A percentile compares a stretch with the other conserved stretches of the same genome.
These are phyloP conservation scores for Potamilus streckersoni DNA, from an alignment of 1,140 invertebrate species.

Conservation along the genomic window DNA sequence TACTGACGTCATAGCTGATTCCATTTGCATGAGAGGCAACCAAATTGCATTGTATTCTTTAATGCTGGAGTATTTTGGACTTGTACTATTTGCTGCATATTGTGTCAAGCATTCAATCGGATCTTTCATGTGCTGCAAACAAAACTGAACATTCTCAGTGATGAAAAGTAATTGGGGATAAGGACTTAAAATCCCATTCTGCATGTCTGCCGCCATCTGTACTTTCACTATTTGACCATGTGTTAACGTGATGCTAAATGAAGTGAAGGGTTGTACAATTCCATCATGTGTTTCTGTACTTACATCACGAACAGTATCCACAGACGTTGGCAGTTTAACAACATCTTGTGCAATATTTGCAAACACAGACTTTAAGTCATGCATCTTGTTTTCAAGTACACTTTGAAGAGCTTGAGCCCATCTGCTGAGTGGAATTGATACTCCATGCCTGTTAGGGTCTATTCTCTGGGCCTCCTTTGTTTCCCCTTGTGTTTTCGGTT, in stretches of 20 bases:
- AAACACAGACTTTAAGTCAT: slow-evolving; percentile 11
- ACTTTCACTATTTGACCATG: slow-evolving; percentile 28
- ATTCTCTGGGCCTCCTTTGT: background rate
- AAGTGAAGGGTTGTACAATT: background rate
- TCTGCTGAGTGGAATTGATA: slow-evolving; percentile 3
- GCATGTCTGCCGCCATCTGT: slow-evolving; percentile 28
- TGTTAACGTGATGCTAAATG: slow-evolving; percentile 26
- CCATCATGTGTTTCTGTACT: slow-evolving; percentile 11
- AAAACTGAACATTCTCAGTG: slow-evolving; percentile 31
- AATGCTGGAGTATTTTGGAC: slow-evolving; percentile 11
- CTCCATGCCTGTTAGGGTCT: background rate
- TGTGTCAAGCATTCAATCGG: slow-evolving; percentile 27
- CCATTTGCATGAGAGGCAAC: slow-evolving; percentile 39
- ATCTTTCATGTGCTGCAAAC: slow-evolving; percentile 29
- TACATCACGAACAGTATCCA: slow-evolving; percentile 1
- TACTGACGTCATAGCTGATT: slow-evolving; percentile 31
- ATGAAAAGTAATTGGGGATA: slow-evolving; percentile 27
- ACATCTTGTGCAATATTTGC: background rate
- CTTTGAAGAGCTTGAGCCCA: slow-evolving; percentile 11
- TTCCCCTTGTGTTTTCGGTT: background rate
- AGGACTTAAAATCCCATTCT: slow-evolving; percentile 29
- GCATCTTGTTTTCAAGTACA: background rate
- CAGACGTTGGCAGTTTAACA: slow-evolving; percentile 8
- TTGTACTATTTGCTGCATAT: slow-evolving; percentile 13
- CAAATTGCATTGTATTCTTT: slow-evolving; percentile 32